These are phyloP conservation scores for Notolabrus celidotus DNA, from an alignment of 2,797 vertebrate genomes.

Conservation along the genomic window DNA sequence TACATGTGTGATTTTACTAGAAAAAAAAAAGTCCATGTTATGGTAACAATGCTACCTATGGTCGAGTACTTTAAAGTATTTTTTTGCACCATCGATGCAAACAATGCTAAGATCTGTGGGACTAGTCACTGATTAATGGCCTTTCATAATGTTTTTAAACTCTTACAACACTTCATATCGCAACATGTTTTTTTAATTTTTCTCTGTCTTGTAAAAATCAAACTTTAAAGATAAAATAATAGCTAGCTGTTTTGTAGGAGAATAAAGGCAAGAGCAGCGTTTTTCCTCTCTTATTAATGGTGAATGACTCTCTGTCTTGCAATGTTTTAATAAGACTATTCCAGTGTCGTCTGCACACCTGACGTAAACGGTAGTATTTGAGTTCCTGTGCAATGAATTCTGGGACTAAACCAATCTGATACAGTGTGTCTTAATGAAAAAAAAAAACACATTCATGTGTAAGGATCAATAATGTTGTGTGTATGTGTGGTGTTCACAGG, in stretches of 20 bases:
- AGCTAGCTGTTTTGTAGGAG: constrained; percentile 82
- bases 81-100: constrained; percentile 78
- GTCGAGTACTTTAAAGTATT: constrained; percentile 71
- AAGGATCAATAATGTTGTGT: constrained; percentile 17
- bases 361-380: constrained; percentile 59
- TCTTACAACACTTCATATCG: constrained; percentile 84
- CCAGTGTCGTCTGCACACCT: constrained; percentile 68
- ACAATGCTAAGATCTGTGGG: constrained; percentile 69
- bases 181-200: constrained; percentile 74
- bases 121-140: constrained; percentile 82
- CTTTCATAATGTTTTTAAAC: constrained; percentile 87
- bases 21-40: constrained; percentile 68
- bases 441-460: background rate
- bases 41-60: constrained; percentile 77
- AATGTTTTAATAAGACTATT: constrained; percentile 83
- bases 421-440: background rate
- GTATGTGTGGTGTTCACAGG: constrained; percentile 45
- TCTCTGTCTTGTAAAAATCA: constrained; percentile 76
- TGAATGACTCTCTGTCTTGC: constrained; percentile 83
- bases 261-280: constrained; percentile 70
- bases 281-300: constrained; percentile 80
- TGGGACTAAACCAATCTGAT: constrained; percentile 17
- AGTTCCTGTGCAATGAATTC: constrained; percentile 53
- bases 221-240: constrained; percentile 72
- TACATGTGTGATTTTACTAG: constrained; percentile 75